A percentile compares a stretch with the other conserved stretches of the same genome.
These are phyloP conservation scores for Hydropsyche tenuis DNA, from an alignment of 1,140 invertebrate species.

Conservation along the genomic window DNA sequence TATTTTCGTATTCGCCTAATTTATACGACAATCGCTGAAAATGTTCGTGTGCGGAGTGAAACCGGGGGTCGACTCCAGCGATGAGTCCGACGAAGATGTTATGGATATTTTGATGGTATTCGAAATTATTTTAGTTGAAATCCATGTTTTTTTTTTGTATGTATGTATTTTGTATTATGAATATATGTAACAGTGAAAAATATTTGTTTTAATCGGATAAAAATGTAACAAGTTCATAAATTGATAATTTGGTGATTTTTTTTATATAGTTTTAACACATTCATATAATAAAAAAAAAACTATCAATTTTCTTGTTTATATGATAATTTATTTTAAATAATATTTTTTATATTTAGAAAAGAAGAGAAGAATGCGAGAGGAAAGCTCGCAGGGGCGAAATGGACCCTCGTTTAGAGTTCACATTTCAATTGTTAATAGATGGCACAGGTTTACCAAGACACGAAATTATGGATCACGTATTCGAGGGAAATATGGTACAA, in stretches of 20 bases:
- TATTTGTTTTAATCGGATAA: too few relatives aligned
- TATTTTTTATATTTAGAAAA: conserved; percentile 65
- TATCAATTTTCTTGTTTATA: too few relatives aligned
- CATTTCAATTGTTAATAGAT: conserved; percentile 85
- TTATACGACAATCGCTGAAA: too few relatives aligned
- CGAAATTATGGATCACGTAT: conserved; percentile 88
- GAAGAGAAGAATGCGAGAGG: conserved; percentile 88
- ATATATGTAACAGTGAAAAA: too few relatives aligned
- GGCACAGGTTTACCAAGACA: conserved; percentile 78
- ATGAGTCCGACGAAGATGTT: conserved; percentile 45
- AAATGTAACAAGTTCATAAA: too few relatives aligned
- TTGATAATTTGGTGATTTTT: too few relatives aligned
- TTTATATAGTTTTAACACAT: too few relatives aligned
- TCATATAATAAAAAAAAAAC: too few relatives aligned
- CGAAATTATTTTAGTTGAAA: too few relatives aligned
- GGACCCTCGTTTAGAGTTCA: conserved; percentile 87
- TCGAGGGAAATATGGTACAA: conserved; percentile 83
- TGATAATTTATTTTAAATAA: too few relatives aligned
- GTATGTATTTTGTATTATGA: too few relatives aligned
- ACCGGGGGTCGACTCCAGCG: conserved; percentile 37
- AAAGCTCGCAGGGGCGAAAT: conserved; percentile 86
- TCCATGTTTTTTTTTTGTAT: background rate
- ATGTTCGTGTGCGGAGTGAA: conserved; percentile 46
- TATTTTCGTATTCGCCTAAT: too few relatives aligned
- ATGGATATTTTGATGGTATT: conserved; percentile 46